A percentile compares a stretch with the other conserved stretches of the same genome.
These are phyloP conservation scores for Falco concolor DNA, from an alignment of 2,797 vertebrate genomes.

Conservation along the genomic window DNA sequence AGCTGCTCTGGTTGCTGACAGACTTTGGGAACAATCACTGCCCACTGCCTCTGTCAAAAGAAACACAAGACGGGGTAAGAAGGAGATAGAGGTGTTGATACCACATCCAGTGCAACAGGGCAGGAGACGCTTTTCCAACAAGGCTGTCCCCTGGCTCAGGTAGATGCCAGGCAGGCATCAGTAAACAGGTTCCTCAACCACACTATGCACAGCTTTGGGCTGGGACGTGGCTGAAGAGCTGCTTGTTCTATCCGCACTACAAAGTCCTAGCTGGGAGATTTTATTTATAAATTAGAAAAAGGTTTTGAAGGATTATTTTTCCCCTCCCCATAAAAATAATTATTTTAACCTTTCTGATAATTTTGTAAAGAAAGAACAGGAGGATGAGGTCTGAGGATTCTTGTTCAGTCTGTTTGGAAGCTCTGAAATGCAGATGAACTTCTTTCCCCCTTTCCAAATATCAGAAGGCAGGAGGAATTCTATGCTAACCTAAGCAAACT, in stretches of 20 bases:
- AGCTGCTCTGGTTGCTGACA: neutral
- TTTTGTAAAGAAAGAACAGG: neutral
- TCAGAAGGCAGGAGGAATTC: neutral
- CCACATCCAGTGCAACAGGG: neutral
- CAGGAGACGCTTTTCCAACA: neutral
- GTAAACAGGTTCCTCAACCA: neutral
- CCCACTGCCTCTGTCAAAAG: constrained; percentile 28
- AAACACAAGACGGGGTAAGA: constrained; percentile 1
- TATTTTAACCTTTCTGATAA: neutral
- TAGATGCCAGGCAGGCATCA: neutral
- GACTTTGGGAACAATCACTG: neutral
- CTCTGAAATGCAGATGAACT: neutral
- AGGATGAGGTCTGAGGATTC: neutral
- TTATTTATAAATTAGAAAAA: neutral
- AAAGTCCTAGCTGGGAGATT: neutral
- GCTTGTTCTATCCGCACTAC: neutral
- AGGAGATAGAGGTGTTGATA: neutral
- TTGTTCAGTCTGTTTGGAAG: neutral
- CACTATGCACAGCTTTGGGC: neutral
- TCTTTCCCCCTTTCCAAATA: neutral
- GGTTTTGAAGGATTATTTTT: neutral
- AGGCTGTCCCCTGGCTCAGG: neutral
- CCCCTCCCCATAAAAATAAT: neutral
- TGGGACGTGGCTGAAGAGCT: neutral
- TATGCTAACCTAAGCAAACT: neutral